Conservation (phyloP, 2,888 invertebrate species). For the Crepidodera aurea region DNA sequence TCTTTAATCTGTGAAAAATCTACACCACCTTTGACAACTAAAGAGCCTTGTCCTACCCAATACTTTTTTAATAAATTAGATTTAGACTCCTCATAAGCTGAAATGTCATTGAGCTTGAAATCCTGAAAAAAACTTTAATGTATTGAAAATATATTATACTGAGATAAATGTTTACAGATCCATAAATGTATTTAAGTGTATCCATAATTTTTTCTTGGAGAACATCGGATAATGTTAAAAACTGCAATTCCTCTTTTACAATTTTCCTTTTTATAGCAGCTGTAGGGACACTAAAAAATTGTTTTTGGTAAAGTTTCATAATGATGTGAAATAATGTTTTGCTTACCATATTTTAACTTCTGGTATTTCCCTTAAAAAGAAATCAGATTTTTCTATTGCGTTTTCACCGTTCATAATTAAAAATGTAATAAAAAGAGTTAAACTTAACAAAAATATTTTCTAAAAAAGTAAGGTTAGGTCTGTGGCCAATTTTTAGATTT, state of each 20-base stretch:
- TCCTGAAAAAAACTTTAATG: slow-evolving; percentile 54
- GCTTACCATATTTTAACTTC: slow-evolving; percentile 69
- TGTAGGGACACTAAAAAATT: slow-evolving; percentile 36
- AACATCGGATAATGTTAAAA: slow-evolving; percentile 72
- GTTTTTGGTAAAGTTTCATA: slow-evolving; percentile 22
- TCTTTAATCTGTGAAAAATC: slow-evolving; percentile 72
- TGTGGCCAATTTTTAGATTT: neutral
- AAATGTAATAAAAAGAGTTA: neutral
- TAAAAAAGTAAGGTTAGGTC: neutral
- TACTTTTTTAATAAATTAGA: slow-evolving; percentile 74
- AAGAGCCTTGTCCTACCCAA: slow-evolving; percentile 80
- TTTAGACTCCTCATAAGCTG: slow-evolving; percentile 70
- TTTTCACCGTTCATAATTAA: slow-evolving; percentile 67
- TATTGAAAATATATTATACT: neutral
- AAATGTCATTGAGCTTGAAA: slow-evolving; percentile 62
- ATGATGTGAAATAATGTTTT: slow-evolving; percentile 10
- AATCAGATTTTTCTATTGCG: slow-evolving; percentile 69
- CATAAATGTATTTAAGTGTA: slow-evolving; percentile 77
- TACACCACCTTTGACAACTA: slow-evolving; percentile 76
- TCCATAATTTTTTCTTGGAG: slow-evolving; percentile 78
- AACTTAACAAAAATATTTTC: neutral
- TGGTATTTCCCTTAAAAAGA: slow-evolving; percentile 69
- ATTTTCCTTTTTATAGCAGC: slow-evolving; percentile 60
- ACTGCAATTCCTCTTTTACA: slow-evolving; percentile 79
- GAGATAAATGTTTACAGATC: slow-evolving; percentile 67